These are phyloP conservation scores for Montipora efflorescens DNA, from an alignment of 64 coral and sea anemone species.

Conservation along the genomic window DNA sequence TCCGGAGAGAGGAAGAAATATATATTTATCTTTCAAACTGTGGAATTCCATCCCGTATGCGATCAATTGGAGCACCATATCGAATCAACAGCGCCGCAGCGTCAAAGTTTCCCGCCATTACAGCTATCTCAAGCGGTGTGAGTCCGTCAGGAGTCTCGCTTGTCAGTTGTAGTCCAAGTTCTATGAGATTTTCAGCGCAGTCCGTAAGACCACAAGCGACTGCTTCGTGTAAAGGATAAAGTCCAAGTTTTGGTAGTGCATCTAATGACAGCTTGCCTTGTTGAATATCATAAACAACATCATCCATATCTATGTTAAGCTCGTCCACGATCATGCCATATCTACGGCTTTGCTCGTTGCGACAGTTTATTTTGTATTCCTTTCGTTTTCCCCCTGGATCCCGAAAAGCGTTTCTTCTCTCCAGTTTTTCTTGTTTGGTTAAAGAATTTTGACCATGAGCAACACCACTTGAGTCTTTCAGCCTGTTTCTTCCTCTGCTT, in stretches of 20 bases:
- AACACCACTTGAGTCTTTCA: neutral
- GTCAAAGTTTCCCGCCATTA: constrained; percentile 76
- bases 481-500: constrained; percentile 33
- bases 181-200: constrained; percentile 58
- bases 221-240: constrained; percentile 73
- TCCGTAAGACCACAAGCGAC: constrained; percentile 69
- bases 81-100: constrained; percentile 71
- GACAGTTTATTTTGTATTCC: constrained; percentile 3
- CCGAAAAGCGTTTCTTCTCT: constrained; percentile 9
- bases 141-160: constrained; percentile 74
- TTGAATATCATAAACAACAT: constrained; percentile 43
- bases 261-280: constrained; percentile 29
- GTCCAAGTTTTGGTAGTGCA: constrained; percentile 35
- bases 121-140: constrained; percentile 78
- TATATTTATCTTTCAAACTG: constrained; percentile 6
- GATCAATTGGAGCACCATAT: constrained; percentile 76
- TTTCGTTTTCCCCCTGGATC: constrained; percentile 15
- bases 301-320: constrained; percentile 23
- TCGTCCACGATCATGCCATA: constrained; percentile 53
- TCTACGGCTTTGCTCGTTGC: constrained; percentile 17
- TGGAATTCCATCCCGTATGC: constrained; percentile 73
- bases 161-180: constrained; percentile 58
- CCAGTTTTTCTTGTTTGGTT: constrained; percentile 22
- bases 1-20: neutral
- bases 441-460: neutral